phyloP scores from a whole-genome alignment of 2,797 vertebrate species.

The Galago senegalensis region DNA sequence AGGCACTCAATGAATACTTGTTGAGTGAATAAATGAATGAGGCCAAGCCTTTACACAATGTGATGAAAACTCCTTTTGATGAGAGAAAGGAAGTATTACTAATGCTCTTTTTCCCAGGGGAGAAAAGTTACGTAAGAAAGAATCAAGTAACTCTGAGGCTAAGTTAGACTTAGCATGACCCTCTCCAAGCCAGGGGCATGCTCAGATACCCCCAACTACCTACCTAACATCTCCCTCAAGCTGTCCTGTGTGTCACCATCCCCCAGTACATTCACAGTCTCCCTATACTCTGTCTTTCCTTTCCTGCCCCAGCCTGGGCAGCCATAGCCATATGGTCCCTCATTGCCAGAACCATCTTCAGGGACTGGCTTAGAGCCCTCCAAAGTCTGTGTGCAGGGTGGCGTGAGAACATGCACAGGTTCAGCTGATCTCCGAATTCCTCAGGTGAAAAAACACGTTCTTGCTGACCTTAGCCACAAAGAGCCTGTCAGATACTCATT shows the following conservation, averaged over 20 bases:
- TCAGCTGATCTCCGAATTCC: background rate
- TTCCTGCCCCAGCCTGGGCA: background rate
- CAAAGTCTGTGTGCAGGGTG: background rate
- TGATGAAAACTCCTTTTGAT: background rate
- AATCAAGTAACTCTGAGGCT: background rate
- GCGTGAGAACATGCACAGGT: background rate
- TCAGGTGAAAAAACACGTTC: background rate
- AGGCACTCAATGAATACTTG: background rate
- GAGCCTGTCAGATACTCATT: conserved; percentile 19
- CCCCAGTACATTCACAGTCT: background rate
- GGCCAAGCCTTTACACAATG: background rate
- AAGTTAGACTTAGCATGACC: background rate
- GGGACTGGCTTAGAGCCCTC: background rate
- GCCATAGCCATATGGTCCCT: background rate
- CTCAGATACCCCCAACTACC: background rate
- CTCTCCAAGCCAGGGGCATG: background rate
- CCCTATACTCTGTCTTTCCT: background rate
- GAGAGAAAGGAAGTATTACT: background rate
- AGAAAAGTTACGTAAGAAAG: conserved; percentile 36
- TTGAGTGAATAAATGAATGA: conserved; percentile 1
- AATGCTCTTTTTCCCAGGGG: background rate
- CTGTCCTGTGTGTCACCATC: background rate
- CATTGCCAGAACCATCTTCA: background rate
- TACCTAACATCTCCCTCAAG: background rate
- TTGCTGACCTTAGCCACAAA: background rate